Evolutionary conservation across 2,797 vertebrate species (phyloP), one percentile per base, ranked within the genome.

Genomic region (Chanos chanos): DNA sequence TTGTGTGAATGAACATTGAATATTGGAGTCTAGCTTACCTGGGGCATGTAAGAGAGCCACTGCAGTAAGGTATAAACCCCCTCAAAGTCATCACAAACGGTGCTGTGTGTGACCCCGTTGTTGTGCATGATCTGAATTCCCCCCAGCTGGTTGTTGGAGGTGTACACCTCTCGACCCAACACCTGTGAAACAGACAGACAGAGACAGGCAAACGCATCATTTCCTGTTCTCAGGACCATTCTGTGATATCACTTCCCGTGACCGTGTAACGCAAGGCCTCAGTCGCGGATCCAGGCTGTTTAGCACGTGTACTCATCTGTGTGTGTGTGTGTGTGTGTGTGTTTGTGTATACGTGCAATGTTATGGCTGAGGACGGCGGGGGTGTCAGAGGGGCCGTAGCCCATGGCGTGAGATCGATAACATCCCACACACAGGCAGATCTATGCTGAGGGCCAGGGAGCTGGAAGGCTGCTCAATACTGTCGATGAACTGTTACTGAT

Each of bases 91-190:
- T 99, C 96, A 5, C 92, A 94, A 39, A 97, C 95, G 0, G 92
- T 93, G 37, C 56, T 78, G 34, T 98, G 96, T 0, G 96, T 96
- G 65, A 98, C 93, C 0, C 96, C 96, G 0, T 98, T 98, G 85
- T 98, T 97, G 86, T 98, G 93, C 96, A 98, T 99, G 70, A 99
- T 99, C 80, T 99, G 96, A 70, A 97, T 86, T 19, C 96, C 96
- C 0, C 96, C 96, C 1, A 98, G 89, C 68, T 98, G 94, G 81
- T 97, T 99, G 80, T 99, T 99, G 0, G 96, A 99, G 22, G 95
- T 99, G 36, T 99, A 99, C 2, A 99, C 96, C 61, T 99, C 95
- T 53, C 95, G 83, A 8, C 95, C 94, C 5, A 99, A 89, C 39
- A 99, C 96, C 96, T 99, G 68, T 4, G 12, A 33, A 3, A 83